These are phyloP conservation scores for Thalpophila matura DNA, from an alignment of 2,888 invertebrate species.

Conservation along the genomic window DNA sequence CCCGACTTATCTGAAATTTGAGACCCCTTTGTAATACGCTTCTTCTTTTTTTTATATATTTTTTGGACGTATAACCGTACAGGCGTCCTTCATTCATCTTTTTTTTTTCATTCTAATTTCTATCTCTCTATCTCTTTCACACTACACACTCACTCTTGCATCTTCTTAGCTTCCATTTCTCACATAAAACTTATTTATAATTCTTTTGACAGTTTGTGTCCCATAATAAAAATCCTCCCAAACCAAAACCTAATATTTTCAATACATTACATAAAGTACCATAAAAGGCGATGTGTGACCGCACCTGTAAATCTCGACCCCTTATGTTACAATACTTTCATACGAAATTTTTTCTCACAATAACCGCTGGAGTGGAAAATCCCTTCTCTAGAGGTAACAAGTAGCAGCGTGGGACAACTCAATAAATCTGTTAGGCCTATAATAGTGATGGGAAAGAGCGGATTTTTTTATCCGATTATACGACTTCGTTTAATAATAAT, in stretches of 20 bases:
- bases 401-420: slow-evolving; percentile 61
- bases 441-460: slow-evolving; percentile 46
- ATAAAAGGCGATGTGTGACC: slow-evolving; percentile 48
- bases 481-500: background rate
- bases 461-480: slow-evolving; percentile 1
- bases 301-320: slow-evolving; percentile 55
- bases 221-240: background rate
- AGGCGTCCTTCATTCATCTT: too few relatives aligned
- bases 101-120: too few relatives aligned
- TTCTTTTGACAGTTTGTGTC: background rate
- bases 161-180: too few relatives aligned
- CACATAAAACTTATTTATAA: too few relatives aligned
- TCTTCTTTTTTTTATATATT: too few relatives aligned
- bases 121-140: too few relatives aligned
- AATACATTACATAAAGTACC: slow-evolving; percentile 53
- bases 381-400: slow-evolving; percentile 61
- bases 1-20: too few relatives aligned
- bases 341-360: slow-evolving; percentile 60
- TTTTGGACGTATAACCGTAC: too few relatives aligned
- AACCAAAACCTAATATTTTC: slow-evolving; percentile 38
- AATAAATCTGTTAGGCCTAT: slow-evolving; percentile 63
- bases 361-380: slow-evolving; percentile 61
- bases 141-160: too few relatives aligned
- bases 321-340: slow-evolving; percentile 60
- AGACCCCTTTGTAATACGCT: too few relatives aligned